These are phyloP conservation scores for Camarhynchus parvulus DNA, from an alignment of 2,113 vertebrate genomes.

Conservation along the genomic window DNA sequence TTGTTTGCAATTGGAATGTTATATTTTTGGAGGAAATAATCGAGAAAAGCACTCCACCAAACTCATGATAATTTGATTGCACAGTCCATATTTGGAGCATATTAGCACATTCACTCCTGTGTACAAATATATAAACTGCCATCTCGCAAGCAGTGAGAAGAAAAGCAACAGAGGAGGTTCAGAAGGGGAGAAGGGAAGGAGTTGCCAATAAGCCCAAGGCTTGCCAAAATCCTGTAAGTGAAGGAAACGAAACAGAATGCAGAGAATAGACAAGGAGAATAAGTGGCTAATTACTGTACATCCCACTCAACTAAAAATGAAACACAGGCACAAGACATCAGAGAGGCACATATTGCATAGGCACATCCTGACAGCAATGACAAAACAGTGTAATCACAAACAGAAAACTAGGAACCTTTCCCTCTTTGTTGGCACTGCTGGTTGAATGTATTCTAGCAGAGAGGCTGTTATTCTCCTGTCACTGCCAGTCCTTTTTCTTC, in stretches of 20 bases:
- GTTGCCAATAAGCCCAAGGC: slow-evolving; percentile 26
- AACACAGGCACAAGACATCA: slow-evolving; percentile 26
- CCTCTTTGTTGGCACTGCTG: slow-evolving; percentile 23
- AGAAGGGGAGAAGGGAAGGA: background rate
- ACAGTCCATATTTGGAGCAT: slow-evolving; percentile 28
- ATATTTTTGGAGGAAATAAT: slow-evolving; percentile 55
- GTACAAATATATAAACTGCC: slow-evolving; percentile 44
- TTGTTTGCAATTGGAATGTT: slow-evolving; percentile 36
- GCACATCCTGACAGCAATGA: slow-evolving; percentile 37
- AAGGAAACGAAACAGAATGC: background rate
- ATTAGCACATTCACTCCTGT: slow-evolving; percentile 52
- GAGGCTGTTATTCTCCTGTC: slow-evolving; percentile 29
- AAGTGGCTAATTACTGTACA: slow-evolving; percentile 39
- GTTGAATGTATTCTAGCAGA: background rate
- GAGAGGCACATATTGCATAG: slow-evolving; percentile 26
- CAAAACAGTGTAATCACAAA: slow-evolving; percentile 60
- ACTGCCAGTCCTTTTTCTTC: background rate
- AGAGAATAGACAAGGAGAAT: slow-evolving; percentile 30
- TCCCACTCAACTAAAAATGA: slow-evolving; percentile 48
- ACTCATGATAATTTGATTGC: slow-evolving; percentile 57
- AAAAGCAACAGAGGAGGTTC: slow-evolving; percentile 30
- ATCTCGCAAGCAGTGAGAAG: slow-evolving; percentile 36
- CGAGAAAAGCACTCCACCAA: slow-evolving; percentile 45
- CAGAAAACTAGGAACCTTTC: slow-evolving; percentile 28
- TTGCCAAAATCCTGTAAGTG: slow-evolving; percentile 19